phyloP scores from a whole-genome alignment of 1,140 invertebrate species.

The Zaprionus davidi region DNA sequence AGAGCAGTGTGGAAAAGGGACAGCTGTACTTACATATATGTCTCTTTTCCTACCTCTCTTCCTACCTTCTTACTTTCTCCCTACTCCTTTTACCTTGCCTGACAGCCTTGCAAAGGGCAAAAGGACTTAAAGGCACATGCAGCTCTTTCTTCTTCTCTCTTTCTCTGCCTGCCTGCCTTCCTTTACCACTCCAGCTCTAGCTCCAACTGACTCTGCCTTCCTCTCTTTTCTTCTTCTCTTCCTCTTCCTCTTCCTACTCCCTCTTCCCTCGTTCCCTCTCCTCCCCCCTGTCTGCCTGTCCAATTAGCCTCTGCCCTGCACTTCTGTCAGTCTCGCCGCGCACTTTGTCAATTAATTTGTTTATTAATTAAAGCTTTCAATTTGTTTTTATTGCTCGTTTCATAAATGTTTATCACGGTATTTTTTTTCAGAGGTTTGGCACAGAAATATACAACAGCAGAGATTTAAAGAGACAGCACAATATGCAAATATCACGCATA shows the following conservation, averaged over 20 bases:
- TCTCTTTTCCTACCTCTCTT: background rate
- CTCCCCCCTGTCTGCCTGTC: conserved; percentile 9
- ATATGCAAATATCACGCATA: background rate
- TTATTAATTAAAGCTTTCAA: conserved; percentile 46
- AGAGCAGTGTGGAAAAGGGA: conserved; percentile 9
- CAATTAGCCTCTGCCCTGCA: conserved; percentile 1
- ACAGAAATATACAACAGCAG: background rate
- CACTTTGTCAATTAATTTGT: conserved; percentile 48
- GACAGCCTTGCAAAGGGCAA: background rate
- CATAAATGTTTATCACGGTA: background rate
- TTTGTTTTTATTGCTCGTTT: background rate
- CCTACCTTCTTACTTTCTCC: background rate
- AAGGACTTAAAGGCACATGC: background rate
- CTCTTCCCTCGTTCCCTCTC: background rate
- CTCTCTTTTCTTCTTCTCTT: background rate
- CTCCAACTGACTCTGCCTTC: background rate
- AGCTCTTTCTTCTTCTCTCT: background rate
- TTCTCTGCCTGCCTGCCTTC: background rate
- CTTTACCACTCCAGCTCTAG: background rate
- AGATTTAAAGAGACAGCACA: background rate
- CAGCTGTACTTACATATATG: background rate
- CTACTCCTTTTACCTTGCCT: background rate
- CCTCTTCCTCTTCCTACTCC: background rate
- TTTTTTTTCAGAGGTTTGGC: background rate
- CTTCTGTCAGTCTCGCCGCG: background rate